Percentiles rank a stretch among this genome's conserved stretches.
Evolutionary conservation across 2,888 invertebrate species (phyloP).

Genomic region (Acrobeloides nanus): DNA sequence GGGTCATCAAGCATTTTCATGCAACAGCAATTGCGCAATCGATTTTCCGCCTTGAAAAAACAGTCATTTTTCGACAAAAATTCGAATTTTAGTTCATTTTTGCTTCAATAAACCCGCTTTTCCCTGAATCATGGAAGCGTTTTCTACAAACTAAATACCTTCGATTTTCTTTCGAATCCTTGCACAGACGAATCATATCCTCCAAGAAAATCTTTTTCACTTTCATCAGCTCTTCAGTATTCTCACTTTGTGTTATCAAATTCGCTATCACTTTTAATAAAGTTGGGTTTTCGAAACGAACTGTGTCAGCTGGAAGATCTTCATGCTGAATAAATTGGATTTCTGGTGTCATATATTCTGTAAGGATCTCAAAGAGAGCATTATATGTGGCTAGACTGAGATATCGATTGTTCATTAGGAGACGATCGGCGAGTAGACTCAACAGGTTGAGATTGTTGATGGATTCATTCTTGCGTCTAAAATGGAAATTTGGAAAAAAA

Average conservation of each 20-base stretch:
- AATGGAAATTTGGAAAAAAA: constrained; percentile 17
- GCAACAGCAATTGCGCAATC: no score
- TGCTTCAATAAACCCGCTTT: constrained; percentile 2
- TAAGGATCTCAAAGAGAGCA: constrained; percentile 88
- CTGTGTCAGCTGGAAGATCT: constrained; percentile 70
- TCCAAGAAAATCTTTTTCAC: constrained; percentile 88
- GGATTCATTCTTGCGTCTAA: constrained; percentile 92
- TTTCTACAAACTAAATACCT: no score
- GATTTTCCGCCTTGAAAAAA: no score
- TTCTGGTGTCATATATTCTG: constrained; percentile 90
- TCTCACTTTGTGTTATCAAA: constrained; percentile 88
- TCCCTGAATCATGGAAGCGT: no score
- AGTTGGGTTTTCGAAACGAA: constrained; percentile 64
- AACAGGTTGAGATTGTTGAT: constrained; percentile 98
- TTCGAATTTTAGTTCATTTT: no score
- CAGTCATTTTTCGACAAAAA: no score
- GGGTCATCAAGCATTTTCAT: no score
- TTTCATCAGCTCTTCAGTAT: constrained; percentile 78
- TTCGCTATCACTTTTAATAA: constrained; percentile 95
- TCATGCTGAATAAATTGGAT: constrained; percentile 85
- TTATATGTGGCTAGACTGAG: constrained; percentile 92
- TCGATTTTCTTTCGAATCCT: constrained; percentile 90
- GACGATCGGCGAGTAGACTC: constrained; percentile 83
- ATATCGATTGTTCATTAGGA: constrained; percentile 78
- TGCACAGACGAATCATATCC: constrained; percentile 94